phyloP scores from a whole-genome alignment of 2,888 invertebrate genomes.

The Synanthedon formicaeformis region DNA sequence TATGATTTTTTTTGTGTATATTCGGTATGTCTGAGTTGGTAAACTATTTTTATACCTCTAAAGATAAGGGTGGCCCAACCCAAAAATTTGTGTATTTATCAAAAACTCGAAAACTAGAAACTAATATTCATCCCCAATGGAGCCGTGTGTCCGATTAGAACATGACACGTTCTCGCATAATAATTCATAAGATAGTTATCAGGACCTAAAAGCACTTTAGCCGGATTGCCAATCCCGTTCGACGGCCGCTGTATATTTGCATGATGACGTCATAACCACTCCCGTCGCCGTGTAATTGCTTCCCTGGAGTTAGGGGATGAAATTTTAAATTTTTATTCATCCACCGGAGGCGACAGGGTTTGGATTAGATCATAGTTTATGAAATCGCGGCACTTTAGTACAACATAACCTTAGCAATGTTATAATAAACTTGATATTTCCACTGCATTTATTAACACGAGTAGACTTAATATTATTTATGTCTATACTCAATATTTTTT shows the following conservation, averaged over 20 bases:
- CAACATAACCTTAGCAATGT: too few species aligned
- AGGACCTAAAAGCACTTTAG: constrained; percentile 42
- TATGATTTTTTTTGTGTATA: too few species aligned
- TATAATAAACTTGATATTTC: too few species aligned
- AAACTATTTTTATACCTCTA: too few species aligned
- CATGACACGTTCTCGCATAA: constrained; percentile 21
- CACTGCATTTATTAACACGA: too few species aligned
- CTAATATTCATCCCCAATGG: too few species aligned
- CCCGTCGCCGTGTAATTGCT: constrained; percentile 35
- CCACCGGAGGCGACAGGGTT: constrained; percentile 1
- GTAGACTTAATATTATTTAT: too few species aligned
- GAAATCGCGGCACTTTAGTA: constrained; percentile 2
- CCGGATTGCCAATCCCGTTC: constrained; percentile 43
- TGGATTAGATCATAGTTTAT: constrained; percentile 6
- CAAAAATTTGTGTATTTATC: too few species aligned
- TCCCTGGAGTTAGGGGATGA: constrained; percentile 8
- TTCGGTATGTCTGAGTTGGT: too few species aligned
- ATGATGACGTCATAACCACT: constrained; percentile 42
- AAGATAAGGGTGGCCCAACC: too few species aligned
- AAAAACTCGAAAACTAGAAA: too few species aligned
- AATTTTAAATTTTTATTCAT: constrained; percentile 3
- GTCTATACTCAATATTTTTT: too few species aligned
- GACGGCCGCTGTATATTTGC: constrained; percentile 31
- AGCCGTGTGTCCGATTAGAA: constrained; percentile 9
- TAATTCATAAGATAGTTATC: constrained; percentile 52